Evolutionary conservation across 2,797 vertebrate species (phyloP).

Genomic region (Urosaurus nigricauda): DNA sequence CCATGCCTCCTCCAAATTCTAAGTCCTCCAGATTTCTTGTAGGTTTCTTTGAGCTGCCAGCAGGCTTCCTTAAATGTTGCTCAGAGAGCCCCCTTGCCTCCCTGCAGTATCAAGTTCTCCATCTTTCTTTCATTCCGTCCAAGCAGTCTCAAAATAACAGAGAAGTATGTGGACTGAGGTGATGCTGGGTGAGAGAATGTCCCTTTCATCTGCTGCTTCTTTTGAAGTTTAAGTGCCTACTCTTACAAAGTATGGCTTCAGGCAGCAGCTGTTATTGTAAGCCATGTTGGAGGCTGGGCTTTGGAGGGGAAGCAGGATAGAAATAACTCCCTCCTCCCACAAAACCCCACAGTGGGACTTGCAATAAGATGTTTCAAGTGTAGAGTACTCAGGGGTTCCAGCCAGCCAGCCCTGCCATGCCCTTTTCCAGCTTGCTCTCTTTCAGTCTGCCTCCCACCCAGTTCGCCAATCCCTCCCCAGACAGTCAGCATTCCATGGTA

Average conservation of each 20-base stretch:
- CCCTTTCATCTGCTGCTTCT: conserved; percentile 31
- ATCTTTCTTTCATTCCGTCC: conserved; percentile 13
- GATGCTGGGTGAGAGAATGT: not conserved
- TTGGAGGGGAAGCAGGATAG: not conserved
- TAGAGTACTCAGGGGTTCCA: not conserved
- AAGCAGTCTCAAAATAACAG: conserved; percentile 23
- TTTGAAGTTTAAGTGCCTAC: conserved; percentile 24
- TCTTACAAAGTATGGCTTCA: conserved; percentile 25
- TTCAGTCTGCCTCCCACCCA: not conserved
- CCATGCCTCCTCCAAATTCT: not conserved
- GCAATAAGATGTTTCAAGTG: not conserved
- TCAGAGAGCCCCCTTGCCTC: not conserved
- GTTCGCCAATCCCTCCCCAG: not conserved
- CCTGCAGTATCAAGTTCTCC: conserved; percentile 7
- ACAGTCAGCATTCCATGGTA: not conserved
- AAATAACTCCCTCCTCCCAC: not conserved
- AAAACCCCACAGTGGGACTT: not conserved
- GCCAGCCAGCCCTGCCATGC: not conserved
- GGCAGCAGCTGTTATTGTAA: conserved; percentile 20
- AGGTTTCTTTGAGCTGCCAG: not conserved
- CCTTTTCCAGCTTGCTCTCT: not conserved
- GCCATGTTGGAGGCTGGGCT: not conserved
- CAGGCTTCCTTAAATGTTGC: not conserved
- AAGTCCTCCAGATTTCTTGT: not conserved
- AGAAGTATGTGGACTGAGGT: not conserved